phyloP scores from a whole-genome alignment of 2,113 vertebrate species.

The Mus spicilegus region DNA sequence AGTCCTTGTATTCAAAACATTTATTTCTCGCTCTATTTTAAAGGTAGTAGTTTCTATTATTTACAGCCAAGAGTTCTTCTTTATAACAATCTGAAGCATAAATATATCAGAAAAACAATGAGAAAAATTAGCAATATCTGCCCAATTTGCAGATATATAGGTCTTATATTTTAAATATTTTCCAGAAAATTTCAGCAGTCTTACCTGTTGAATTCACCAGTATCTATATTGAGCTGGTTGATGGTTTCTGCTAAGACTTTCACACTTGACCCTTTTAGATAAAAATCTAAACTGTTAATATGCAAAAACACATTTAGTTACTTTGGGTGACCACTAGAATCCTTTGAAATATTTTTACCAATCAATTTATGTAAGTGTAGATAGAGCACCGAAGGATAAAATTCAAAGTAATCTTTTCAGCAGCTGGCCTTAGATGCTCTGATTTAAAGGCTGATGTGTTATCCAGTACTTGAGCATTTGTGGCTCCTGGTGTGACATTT shows the following conservation, averaged over 20 bases:
- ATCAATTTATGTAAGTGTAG: slow-evolving; percentile 5
- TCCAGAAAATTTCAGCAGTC: slow-evolving; percentile 38
- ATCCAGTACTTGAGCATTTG: not conserved
- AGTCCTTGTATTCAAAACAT: not conserved
- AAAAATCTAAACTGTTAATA: slow-evolving; percentile 12
- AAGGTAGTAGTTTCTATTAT: slow-evolving; percentile 18
- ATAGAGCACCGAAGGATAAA: not conserved
- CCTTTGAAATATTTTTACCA: not conserved
- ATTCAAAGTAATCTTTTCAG: not conserved
- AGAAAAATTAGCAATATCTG: not conserved
- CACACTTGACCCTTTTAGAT: slow-evolving; percentile 7
- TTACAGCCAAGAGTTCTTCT: not conserved
- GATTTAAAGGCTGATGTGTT: slow-evolving; percentile 12
- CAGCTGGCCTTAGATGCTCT: not conserved
- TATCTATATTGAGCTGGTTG: slow-evolving; percentile 25
- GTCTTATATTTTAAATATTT: slow-evolving; percentile 6
- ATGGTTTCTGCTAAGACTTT: not conserved
- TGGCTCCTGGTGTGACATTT: not conserved
- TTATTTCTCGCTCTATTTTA: not conserved
- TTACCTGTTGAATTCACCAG: not conserved
- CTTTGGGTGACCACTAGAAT: not conserved
- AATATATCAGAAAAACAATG: not conserved
- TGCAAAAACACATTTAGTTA: not conserved
- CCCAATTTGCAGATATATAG: not conserved
- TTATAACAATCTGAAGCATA: slow-evolving; percentile 23